Evolutionary conservation across 2,888 invertebrate genomes (phyloP).

Genomic region (Cryptocephalus primarius): DNA sequence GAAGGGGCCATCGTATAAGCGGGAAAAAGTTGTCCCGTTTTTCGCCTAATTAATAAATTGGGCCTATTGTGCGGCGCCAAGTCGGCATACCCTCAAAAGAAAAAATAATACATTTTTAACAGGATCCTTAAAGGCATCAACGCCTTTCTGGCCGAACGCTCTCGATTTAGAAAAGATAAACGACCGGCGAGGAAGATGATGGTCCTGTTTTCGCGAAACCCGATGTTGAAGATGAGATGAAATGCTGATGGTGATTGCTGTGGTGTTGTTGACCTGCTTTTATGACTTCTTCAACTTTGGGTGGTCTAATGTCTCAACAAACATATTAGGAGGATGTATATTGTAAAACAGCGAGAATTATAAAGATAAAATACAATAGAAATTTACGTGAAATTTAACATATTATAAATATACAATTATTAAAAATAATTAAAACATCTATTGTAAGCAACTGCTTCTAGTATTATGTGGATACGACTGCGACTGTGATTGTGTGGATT

Average conservation of each 20-base stretch:
- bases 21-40: too few species aligned
- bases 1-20: too few species aligned
- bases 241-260: too few species aligned
- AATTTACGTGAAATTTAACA: too few species aligned
- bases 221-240: constrained; percentile 2
- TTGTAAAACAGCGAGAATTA: too few species aligned
- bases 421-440: too few species aligned
- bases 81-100: constrained; percentile 29
- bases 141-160: constrained; percentile 30
- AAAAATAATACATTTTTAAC: constrained; percentile 39
- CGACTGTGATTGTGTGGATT: too few species aligned
- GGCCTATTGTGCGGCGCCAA: constrained; percentile 35
- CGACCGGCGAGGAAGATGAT: constrained; percentile 1
- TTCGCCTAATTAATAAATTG: constrained; percentile 35
- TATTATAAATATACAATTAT: too few species aligned
- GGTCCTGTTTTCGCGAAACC: constrained; percentile 6
- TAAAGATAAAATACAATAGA: too few species aligned
- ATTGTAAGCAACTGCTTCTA: too few species aligned
- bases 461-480: too few species aligned
- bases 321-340: not conserved
- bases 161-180: constrained; percentile 17
- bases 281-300: constrained; percentile 5
- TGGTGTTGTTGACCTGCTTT: constrained; percentile 12
- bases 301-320: not conserved
- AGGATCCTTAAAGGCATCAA: constrained; percentile 38